A percentile compares a stretch with the other conserved stretches of the same genome.
Conservation (phyloP, 2,888 invertebrate genomes). For the Oscheius sp. region DNA sequence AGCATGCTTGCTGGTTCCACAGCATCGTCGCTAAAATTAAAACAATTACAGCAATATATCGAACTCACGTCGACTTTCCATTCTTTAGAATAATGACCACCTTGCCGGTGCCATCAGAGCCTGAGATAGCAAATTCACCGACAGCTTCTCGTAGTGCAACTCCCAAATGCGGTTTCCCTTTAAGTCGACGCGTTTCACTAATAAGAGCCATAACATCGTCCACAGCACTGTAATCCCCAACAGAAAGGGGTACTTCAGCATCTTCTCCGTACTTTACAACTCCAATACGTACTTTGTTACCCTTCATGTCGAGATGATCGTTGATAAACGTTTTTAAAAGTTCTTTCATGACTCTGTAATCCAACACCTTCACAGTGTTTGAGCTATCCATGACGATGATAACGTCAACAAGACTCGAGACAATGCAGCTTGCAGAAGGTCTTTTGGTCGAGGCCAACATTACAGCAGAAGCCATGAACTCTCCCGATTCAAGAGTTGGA, state of each 20-base stretch:
- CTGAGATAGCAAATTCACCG: conserved; percentile 67
- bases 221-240: conserved; percentile 68
- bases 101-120: conserved; percentile 58
- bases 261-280: conserved; percentile 69
- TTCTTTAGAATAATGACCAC: conserved; percentile 70
- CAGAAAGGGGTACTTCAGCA: conserved; percentile 67
- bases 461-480: too few relatives aligned
- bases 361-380: conserved; percentile 68
- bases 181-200: conserved; percentile 67
- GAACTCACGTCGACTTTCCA: conserved; percentile 62
- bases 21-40: conserved; percentile 57
- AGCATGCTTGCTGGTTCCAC: conserved; percentile 50
- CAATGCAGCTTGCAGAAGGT: conserved; percentile 41
- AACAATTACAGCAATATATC: background rate
- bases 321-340: conserved; percentile 67
- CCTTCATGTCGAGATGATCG: conserved; percentile 68
- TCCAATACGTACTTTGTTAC: conserved; percentile 68
- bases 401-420: conserved; percentile 56
- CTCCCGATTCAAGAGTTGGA: conserved; percentile 44
- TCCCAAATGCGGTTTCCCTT: conserved; percentile 65
- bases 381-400: conserved; percentile 71
- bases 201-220: conserved; percentile 64
- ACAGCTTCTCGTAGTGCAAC: conserved; percentile 66
- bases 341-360: conserved; percentile 72
- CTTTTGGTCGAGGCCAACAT: conserved; percentile 31